Conservation (phyloP, 2,797 vertebrate genomes). For the Valencia hispanica region DNA sequence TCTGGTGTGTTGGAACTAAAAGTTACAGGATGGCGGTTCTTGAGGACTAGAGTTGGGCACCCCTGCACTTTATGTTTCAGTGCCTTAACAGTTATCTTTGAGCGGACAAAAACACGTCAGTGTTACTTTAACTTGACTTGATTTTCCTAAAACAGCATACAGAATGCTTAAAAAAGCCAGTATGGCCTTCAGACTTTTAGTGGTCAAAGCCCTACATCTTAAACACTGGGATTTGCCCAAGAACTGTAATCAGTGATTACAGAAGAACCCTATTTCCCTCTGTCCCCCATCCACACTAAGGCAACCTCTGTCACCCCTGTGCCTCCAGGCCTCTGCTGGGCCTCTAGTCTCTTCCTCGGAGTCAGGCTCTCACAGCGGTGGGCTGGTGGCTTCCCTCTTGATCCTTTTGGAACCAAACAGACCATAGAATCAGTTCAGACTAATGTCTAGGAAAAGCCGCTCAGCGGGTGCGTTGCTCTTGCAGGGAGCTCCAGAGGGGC, state of each 20-base stretch:
- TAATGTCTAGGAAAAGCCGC: conserved; percentile 51
- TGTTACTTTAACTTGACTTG: too few relatives aligned
- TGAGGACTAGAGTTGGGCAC: too few relatives aligned
- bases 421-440: conserved; percentile 70
- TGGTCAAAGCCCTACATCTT: not conserved
- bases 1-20: too few relatives aligned
- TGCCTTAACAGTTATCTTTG: too few relatives aligned
- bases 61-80: too few relatives aligned
- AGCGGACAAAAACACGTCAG: too few relatives aligned
- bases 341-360: conserved; percentile 20
- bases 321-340: conserved; percentile 27
- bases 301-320: conserved; percentile 20
- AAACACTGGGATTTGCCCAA: not conserved
- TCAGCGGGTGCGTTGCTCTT: conserved; percentile 32
- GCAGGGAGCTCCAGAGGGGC: conserved; percentile 32
- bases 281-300: conserved; percentile 42
- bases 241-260: not conserved
- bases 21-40: too few relatives aligned
- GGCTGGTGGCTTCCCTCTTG: conserved; percentile 28
- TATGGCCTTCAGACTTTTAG: not conserved
- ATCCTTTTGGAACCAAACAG: conserved; percentile 63
- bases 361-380: conserved; percentile 56
- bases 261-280: conserved; percentile 19
- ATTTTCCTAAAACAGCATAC: too few relatives aligned
- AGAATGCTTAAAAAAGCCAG: not conserved